These are phyloP conservation scores for Eurystomus gularis DNA, from an alignment of 2,113 vertebrate species.

Conservation along the genomic window DNA sequence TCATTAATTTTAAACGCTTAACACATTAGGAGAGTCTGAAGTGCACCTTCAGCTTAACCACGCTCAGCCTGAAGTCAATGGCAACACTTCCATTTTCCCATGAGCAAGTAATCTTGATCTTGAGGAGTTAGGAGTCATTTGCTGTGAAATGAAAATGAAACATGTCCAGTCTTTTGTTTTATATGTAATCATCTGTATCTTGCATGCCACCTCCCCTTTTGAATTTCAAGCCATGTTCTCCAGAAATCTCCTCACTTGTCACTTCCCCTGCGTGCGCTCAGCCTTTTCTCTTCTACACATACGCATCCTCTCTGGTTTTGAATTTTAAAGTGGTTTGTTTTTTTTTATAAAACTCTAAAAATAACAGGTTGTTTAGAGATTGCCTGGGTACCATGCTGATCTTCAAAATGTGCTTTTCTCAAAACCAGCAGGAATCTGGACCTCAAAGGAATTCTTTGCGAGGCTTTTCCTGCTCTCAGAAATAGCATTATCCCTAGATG, in stretches of 20 bases:
- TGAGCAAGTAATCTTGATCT: neutral
- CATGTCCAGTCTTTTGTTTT: neutral
- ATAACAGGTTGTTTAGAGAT: slow-evolving; percentile 44
- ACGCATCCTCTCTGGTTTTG: neutral
- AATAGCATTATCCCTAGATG: slow-evolving; percentile 25
- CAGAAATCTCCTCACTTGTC: neutral
- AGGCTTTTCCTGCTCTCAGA: neutral
- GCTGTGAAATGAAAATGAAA: slow-evolving; percentile 25
- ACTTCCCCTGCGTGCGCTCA: accelerated
- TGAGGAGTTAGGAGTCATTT: neutral
- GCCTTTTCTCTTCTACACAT: neutral
- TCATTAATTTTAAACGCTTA: slow-evolving; percentile 70
- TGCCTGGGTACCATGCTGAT: slow-evolving; percentile 24
- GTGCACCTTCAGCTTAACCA: slow-evolving; percentile 1
- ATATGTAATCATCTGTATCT: neutral
- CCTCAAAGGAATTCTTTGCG: slow-evolving; percentile 13
- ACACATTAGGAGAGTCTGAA: neutral
- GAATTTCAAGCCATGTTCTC: accelerated
- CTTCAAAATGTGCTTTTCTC: slow-evolving; percentile 59
- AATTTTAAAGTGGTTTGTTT: neutral
- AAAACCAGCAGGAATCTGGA: slow-evolving; percentile 28
- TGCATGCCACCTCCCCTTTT: neutral
- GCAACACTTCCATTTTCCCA: neutral
- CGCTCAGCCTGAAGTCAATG: neutral
- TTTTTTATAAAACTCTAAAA: neutral